Conservation (phyloP, 2,888 invertebrate genomes). For the Erebia ligea region DNA sequence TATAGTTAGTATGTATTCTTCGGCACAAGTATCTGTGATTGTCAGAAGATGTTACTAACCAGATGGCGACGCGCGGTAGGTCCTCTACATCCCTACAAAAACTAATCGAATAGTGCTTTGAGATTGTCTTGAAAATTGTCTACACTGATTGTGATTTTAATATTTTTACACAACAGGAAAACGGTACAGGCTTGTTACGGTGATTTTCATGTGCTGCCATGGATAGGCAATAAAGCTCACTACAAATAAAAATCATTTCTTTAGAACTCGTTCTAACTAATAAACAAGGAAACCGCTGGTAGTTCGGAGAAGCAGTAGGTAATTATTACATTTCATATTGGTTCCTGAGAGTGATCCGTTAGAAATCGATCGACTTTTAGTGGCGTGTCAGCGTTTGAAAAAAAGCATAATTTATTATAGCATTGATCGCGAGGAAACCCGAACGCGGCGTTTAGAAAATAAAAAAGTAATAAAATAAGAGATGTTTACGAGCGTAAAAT, state of each 20-base stretch:
- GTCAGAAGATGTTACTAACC: slow-evolving; percentile 79
- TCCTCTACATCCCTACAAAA: slow-evolving; percentile 61
- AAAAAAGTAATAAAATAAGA: slow-evolving; percentile 81
- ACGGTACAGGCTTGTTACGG: slow-evolving; percentile 24
- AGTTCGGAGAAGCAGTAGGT: slow-evolving; percentile 74
- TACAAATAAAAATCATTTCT: slow-evolving; percentile 46
- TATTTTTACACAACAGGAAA: slow-evolving; percentile 30
- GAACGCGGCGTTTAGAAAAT: slow-evolving; percentile 78
- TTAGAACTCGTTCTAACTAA: slow-evolving; percentile 73
- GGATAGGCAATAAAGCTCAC: slow-evolving; percentile 47
- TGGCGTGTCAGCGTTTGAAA: slow-evolving; percentile 82
- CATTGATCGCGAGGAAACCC: slow-evolving; percentile 79
- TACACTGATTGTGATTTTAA: slow-evolving; percentile 18
- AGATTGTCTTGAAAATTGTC: slow-evolving; percentile 31
- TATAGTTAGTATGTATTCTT: too few relatives aligned
- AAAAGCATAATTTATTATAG: slow-evolving; percentile 81
- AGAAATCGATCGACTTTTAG: slow-evolving; percentile 82
- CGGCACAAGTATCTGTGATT: slow-evolving; percentile 65
- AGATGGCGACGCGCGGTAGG: slow-evolving; percentile 76
- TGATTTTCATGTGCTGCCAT: slow-evolving; percentile 32
- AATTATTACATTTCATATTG: slow-evolving; percentile 77
- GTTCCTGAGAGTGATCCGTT: slow-evolving; percentile 80
- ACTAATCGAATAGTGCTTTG: slow-evolving; percentile 44
- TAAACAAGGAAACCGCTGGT: slow-evolving; percentile 77
- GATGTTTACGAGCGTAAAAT: slow-evolving; percentile 81